phyloP scores from a whole-genome alignment of 2,113 vertebrate species.

The Hassar affinis region DNA sequence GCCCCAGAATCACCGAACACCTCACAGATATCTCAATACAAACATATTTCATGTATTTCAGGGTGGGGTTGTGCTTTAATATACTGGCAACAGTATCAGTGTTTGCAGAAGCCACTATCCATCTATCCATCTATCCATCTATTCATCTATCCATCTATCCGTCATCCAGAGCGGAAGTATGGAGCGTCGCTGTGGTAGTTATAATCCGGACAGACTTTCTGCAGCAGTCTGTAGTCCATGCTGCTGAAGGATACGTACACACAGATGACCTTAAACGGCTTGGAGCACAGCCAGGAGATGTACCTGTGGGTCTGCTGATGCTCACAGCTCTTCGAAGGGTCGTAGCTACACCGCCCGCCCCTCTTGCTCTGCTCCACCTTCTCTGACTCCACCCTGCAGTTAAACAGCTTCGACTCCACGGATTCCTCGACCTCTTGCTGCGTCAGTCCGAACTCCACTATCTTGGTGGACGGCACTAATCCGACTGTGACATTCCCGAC shows the following conservation, averaged over 20 bases:
- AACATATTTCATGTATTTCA: background rate
- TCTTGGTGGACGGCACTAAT: conserved; percentile 93
- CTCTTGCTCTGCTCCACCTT: conserved; percentile 96
- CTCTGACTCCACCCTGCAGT: conserved; percentile 97
- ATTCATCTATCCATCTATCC: too few species aligned
- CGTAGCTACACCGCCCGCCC: conserved; percentile 94
- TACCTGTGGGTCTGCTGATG: conserved; percentile 98
- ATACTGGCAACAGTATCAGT: background rate
- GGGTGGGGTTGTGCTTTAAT: background rate
- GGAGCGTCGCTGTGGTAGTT: conserved; percentile 99
- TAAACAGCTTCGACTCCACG: conserved; percentile 98
- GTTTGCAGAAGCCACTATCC: background rate
- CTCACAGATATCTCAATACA: background rate
- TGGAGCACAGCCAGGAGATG: conserved; percentile 97
- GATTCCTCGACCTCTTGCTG: conserved; percentile 90
- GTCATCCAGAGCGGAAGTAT: conserved; percentile 95
- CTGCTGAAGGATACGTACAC: conserved; percentile 99
- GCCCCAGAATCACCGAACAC: background rate
- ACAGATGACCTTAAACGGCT: conserved; percentile 99
- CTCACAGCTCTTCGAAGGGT: conserved; percentile 95
- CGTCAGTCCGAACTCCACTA: conserved; percentile 93
- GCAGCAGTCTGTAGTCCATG: conserved; percentile 99
- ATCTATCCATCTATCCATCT: too few species aligned
- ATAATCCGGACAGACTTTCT: conserved; percentile 99
- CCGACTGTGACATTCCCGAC: conserved; percentile 96